Percentiles rank a stretch among this genome's conserved stretches.
Evolutionary conservation across 2,888 invertebrate genomes (phyloP).

Genomic region (Brachycybe producta): DNA sequence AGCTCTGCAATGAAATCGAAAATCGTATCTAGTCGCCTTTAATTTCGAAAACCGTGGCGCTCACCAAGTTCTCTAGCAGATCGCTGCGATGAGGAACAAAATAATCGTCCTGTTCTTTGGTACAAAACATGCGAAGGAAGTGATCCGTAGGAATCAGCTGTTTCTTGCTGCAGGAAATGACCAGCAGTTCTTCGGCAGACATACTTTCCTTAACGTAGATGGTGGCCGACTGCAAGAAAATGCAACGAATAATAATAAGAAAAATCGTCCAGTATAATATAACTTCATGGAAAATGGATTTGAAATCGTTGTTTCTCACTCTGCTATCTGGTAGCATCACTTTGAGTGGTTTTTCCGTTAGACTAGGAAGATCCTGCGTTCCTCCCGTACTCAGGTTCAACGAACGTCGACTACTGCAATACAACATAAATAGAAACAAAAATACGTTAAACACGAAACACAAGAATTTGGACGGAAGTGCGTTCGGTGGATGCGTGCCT

Average conservation of each 20-base stretch:
- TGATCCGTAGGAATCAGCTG: constrained; percentile 89
- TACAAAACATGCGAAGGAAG: constrained; percentile 86
- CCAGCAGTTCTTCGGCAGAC: constrained; percentile 90
- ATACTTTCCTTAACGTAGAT: constrained; percentile 80
- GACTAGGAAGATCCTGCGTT: constrained; percentile 44
- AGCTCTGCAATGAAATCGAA: constrained; percentile 69
- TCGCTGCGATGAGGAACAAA: constrained; percentile 91
- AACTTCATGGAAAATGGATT: neutral
- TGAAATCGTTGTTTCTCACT: constrained; percentile 22
- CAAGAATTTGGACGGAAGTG: no score
- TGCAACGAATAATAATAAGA: neutral
- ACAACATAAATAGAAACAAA: neutral
- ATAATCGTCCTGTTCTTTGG: constrained; percentile 89
- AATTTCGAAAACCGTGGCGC: constrained; percentile 47
- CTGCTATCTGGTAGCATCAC: constrained; percentile 75
- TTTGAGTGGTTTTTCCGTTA: constrained; percentile 61
- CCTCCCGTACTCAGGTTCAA: constrained; percentile 77
- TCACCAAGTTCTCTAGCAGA: constrained; percentile 87
- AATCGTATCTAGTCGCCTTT: neutral
- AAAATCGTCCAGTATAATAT: neutral
- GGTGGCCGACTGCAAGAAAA: constrained; percentile 46
- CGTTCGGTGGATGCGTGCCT: constrained; percentile 19
- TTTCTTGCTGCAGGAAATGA: constrained; percentile 79
- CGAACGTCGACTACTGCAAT: constrained; percentile 53
- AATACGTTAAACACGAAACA: neutral